Evolutionary conservation across 1,140 invertebrate genomes (phyloP), one percentile per base, ranked within the genome.

Genomic region (Oscheius sp.): DNA sequence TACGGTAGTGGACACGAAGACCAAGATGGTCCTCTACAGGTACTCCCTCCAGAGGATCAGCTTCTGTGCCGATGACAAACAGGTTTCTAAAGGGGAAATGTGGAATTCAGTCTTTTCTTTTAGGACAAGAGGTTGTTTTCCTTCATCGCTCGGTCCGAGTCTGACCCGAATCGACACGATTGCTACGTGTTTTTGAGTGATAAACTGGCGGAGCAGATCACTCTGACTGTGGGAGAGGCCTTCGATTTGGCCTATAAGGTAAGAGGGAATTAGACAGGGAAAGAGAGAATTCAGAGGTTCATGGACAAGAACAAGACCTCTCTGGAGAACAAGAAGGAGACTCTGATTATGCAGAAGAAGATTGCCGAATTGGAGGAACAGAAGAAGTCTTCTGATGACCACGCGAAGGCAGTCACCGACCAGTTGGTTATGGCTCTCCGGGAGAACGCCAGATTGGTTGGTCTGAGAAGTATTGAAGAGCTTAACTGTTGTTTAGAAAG

Each of bases 151-250:
- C 80, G 74, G 34, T 71, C 46, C 23, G 79, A 80, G 18, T 45
- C 28, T 29, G 15, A 64, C 15, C 26, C 20, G 18, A 72, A 61
- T 2, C 77, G 77, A 28, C 79, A 78, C 59, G 55, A 66, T 35
- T 82, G 80, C 59, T 82, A 78, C 58, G 76, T 81, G 28, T 82
- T 82, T 63, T 52, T 83, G 20, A 79, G 79, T 64, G 80, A 82
- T 26, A 82, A 82, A 78, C 70, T 82, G 55, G 80, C 76, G 34
- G 80, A 82, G 52, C 63, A 82, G 34, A 82, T 82, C 31, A 81
- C 81, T 20, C 34, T 79, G 2, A 82, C 80, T 13, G 80, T 82
- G 66, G 81, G 80, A 42, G 77, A 82, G 68, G 79, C 80, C 2
- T 82, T 82, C 58, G 80, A 82, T 71, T 45, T 82, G 7, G 77